Percentiles rank a stretch among this genome's conserved stretches.
Evolutionary conservation across 2,797 vertebrate species (phyloP).

Genomic region (Otolemur crassicaudatus): DNA sequence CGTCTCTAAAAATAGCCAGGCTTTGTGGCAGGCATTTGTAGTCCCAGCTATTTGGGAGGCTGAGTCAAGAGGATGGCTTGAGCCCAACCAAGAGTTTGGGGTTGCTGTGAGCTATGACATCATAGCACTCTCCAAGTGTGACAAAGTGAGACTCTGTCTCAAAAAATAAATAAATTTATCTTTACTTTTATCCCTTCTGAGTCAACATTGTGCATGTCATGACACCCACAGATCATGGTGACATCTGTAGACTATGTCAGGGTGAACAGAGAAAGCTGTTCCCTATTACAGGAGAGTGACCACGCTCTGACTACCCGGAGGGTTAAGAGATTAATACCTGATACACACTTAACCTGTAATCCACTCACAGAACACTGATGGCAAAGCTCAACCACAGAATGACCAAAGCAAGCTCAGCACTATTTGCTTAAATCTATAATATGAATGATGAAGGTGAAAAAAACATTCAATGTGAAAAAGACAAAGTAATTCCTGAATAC

Average conservation of each 20-base stretch:
- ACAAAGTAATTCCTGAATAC: not conserved
- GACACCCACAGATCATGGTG: not conserved
- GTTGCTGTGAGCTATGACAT: too few relatives aligned
- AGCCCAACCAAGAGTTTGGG: too few relatives aligned
- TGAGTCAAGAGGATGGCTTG: too few relatives aligned
- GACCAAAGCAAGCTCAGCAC: not conserved
- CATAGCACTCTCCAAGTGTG: too few relatives aligned
- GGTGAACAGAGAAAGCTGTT: not conserved
- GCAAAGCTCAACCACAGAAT: not conserved
- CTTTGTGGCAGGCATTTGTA: too few relatives aligned
- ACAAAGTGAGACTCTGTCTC: too few relatives aligned
- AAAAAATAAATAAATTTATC: not conserved
- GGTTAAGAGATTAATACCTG: not conserved
- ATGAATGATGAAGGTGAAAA: not conserved
- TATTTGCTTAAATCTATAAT: not conserved
- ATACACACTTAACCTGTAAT: not conserved
- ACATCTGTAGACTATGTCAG: not conserved
- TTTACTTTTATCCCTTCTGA: constrained; percentile 4
- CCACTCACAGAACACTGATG: not conserved
- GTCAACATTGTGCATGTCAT: not conserved
- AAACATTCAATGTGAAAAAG: not conserved
- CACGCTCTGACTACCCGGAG: not conserved
- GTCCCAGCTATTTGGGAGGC: too few relatives aligned
- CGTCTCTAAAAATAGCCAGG: too few relatives aligned
- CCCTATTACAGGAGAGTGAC: not conserved